Evolutionary conservation across 2,888 invertebrate species (phyloP).

Genomic region (Noctua comes): DNA sequence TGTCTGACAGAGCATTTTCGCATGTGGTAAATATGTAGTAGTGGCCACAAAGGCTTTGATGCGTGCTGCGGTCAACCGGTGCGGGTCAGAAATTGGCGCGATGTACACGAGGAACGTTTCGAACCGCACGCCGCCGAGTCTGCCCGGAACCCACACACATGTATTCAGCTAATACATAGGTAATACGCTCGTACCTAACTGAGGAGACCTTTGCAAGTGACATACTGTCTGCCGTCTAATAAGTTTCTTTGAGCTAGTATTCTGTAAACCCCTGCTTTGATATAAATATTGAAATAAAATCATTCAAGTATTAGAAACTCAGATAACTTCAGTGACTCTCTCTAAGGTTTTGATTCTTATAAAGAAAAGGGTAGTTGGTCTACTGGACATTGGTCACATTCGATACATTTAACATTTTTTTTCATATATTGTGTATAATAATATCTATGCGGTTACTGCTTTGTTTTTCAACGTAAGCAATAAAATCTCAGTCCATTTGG

Average conservation of each 20-base stretch:
- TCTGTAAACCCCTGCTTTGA: conserved; percentile 23
- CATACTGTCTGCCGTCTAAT: conserved; percentile 26
- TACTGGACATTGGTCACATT: not conserved
- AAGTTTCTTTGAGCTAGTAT: conserved; percentile 26
- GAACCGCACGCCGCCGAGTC: conserved; percentile 70
- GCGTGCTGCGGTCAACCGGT: conserved; percentile 85
- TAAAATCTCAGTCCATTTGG: not conserved
- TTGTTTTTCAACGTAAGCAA: not conserved
- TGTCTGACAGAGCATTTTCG: conserved; percentile 69
- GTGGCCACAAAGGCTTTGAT: conserved; percentile 86
- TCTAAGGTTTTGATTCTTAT: not conserved
- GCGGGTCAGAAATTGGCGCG: conserved; percentile 87
- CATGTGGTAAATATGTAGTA: conserved; percentile 77
- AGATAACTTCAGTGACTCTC: not conserved
- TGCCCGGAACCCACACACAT: conserved; percentile 50
- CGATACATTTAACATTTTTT: not conserved
- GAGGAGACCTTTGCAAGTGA: conserved; percentile 47
- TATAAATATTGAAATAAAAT: not conserved
- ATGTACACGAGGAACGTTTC: conserved; percentile 81
- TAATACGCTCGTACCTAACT: conserved; percentile 45
- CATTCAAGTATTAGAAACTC: not conserved
- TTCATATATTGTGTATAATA: not conserved
- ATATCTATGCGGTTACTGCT: not conserved
- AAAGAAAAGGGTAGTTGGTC: too few relatives aligned
- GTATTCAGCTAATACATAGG: conserved; percentile 48